These are phyloP conservation scores for Hymenopus coronatus DNA, from an alignment of 2,888 invertebrate genomes.

Conservation along the genomic window DNA sequence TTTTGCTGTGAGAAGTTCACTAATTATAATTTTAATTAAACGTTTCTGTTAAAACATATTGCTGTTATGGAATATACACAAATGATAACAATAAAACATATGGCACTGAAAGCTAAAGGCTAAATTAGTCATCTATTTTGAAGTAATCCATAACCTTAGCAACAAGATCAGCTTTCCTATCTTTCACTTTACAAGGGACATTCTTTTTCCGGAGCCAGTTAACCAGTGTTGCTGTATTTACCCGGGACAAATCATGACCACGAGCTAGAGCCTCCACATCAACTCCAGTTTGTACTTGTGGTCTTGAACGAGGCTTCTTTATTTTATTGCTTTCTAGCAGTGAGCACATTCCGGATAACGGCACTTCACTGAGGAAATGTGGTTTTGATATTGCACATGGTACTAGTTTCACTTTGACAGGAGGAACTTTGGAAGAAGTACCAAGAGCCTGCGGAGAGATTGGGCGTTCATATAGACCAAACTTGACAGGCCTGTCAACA, in stretches of 20 bases:
- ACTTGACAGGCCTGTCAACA: neutral
- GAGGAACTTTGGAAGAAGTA: neutral
- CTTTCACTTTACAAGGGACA: constrained; percentile 31
- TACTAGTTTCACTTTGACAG: neutral
- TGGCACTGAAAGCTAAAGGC: neutral
- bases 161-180: constrained; percentile 33
- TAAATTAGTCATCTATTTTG: neutral
- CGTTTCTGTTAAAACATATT: no score
- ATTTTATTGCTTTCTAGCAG: neutral
- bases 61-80: no score
- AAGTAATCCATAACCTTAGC: constrained; percentile 24
- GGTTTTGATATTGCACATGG: neutral
- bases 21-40: no score
- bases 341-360: neutral
- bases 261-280: constrained; percentile 32
- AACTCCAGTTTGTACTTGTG: constrained; percentile 28
- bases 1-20: no score
- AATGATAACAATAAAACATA: neutral
- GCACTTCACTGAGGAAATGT: neutral
- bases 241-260: constrained; percentile 24
- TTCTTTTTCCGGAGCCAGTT: constrained; percentile 30
- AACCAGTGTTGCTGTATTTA: constrained; percentile 31
- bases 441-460: neutral
- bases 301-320: constrained; percentile 27
- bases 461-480: neutral